These are phyloP conservation scores for Conger conger DNA, from an alignment of 2,113 vertebrate genomes.

Conservation along the genomic window DNA sequence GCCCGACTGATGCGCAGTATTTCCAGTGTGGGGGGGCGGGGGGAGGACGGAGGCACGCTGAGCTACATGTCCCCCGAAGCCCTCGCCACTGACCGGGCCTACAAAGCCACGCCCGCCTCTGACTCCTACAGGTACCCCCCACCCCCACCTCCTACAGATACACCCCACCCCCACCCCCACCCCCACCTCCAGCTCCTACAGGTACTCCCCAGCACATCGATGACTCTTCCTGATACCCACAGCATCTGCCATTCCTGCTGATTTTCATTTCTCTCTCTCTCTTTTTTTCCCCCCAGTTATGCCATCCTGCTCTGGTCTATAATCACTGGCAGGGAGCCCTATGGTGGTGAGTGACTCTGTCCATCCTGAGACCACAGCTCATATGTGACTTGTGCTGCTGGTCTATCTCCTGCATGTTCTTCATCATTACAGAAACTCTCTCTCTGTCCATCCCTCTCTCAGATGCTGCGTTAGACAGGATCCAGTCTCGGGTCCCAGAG, in stretches of 20 bases:
- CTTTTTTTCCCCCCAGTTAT: constrained; percentile 46
- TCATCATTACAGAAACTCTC: not conserved
- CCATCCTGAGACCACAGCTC: too few species aligned
- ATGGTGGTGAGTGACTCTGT: constrained; percentile 50
- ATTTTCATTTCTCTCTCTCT: too few species aligned
- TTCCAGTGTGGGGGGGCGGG: constrained; percentile 29
- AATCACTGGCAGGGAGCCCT: constrained; percentile 59
- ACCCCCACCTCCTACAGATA: too few species aligned
- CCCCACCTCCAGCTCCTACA: too few species aligned
- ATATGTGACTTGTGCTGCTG: too few species aligned
- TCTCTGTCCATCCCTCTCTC: too few species aligned
- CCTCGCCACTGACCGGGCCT: too few species aligned
- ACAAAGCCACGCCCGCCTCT: constrained; percentile 50
- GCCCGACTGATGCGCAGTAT: constrained; percentile 57
- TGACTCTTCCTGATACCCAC: too few species aligned
- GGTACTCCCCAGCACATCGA: too few species aligned
- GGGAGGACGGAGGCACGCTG: constrained; percentile 60
- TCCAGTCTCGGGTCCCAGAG: constrained; percentile 51
- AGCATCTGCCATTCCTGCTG: too few species aligned
- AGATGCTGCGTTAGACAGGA: constrained; percentile 33
- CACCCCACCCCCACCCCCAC: too few species aligned
- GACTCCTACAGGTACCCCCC: not conserved
- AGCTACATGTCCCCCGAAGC: constrained; percentile 80
- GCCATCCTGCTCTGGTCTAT: constrained; percentile 69
- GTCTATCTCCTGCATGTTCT: too few species aligned